These are phyloP conservation scores for Periplaneta americana DNA, from an alignment of 1,140 invertebrate species.

Conservation along the genomic window DNA sequence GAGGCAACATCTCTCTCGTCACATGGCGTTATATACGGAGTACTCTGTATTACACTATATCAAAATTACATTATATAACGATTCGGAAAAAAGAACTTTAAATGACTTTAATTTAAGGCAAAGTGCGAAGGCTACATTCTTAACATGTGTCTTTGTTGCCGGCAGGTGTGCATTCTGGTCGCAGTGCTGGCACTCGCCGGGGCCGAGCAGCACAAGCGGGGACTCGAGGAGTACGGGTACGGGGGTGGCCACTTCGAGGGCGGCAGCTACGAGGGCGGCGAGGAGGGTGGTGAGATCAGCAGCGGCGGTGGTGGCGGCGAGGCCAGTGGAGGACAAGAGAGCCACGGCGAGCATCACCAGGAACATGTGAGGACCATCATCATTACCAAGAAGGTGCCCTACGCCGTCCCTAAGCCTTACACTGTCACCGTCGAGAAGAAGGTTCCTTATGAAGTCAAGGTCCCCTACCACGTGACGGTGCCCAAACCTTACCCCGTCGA, in stretches of 20 bases:
- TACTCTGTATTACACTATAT: too few species aligned
- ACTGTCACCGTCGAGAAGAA: slow-evolving; percentile 6
- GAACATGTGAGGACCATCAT: slow-evolving; percentile 35
- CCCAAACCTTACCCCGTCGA: slow-evolving; percentile 16
- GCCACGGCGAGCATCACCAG: neutral
- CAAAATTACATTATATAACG: too few species aligned
- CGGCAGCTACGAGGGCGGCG: slow-evolving; percentile 34
- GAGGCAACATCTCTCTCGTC: too few species aligned
- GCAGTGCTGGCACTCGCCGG: neutral
- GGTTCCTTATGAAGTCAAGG: slow-evolving; percentile 9
- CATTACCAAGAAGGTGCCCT: slow-evolving; percentile 63
- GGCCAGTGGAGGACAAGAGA: slow-evolving; percentile 33
- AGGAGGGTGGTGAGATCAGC: slow-evolving; percentile 30
- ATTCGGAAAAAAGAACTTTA: too few species aligned
- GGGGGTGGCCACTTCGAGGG: slow-evolving; percentile 25
- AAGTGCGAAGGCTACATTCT: too few species aligned
- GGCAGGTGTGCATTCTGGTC: neutral
- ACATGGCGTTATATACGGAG: too few species aligned
- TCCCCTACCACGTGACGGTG: slow-evolving; percentile 2
- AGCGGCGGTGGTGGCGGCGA: slow-evolving; percentile 35
- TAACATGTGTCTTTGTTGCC: too few species aligned
- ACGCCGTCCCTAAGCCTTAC: slow-evolving; percentile 37
- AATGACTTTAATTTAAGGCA: too few species aligned
- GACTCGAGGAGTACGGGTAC: slow-evolving; percentile 25
- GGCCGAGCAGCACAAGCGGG: neutral